Base-by-base conservation (phyloP, 2,888 invertebrate genomes). In the Epistrophella euchroma region DNA sequence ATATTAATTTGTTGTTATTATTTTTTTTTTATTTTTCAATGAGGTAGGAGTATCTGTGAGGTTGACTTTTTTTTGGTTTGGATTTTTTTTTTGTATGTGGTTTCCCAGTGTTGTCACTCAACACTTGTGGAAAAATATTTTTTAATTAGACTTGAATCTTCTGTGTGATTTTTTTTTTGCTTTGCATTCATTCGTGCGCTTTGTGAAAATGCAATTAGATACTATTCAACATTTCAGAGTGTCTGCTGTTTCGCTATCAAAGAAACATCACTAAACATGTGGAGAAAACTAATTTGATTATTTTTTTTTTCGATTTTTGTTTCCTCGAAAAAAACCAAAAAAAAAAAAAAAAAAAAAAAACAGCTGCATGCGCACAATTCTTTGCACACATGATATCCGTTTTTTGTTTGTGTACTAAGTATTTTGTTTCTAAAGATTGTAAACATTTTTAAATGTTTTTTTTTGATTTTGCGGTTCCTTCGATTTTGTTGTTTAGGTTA, bases 311-410 rank as follows among this genome's bases (percentile, higher is more conserved):
- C 47, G 19, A 35, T 32, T 78, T 80, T 11, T 35, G 55, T 45
- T 79, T 80, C 50, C 56, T 37, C 43, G 50, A 71, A 82, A 75
- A 0, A 28, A 28, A 28, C 0, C 6, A 32, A 28, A 28, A 50
- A 13, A 52, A 15, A 52, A 28, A 28, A 28, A 1, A 32, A 32
- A 28, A 28, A 50, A 13, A 52, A 15, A 52, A 43, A 86, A 86
- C 86, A 86, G 86, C 82, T 86, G 82, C 77, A 86, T 86, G 73
- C 28, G 70, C 82, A 66, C 68, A 77, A 73, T 76, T 76, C 40
- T 70, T 77, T 70, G 76, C 76, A 86, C 85, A 86, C 85, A 86
- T 86, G 85, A 86, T 86, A 86, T 86, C 81, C 85, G 81, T 62
- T 86, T 81, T 76, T 85, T 76, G 58, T 84, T 79, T 79, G 28